Conservation (phyloP, 1,140 invertebrate species). For the Ruditapes philippinarum region DNA sequence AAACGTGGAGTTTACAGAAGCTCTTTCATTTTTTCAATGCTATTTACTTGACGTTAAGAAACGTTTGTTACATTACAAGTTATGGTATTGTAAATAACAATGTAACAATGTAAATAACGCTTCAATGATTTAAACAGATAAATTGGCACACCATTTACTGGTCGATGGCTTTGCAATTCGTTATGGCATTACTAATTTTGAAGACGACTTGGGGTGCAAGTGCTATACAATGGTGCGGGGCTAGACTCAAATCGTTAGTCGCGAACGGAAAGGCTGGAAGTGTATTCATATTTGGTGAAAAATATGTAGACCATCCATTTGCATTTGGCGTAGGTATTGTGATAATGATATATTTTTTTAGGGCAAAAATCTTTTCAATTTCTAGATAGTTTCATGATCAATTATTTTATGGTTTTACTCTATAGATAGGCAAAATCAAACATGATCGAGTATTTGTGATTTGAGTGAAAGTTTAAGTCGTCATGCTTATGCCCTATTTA, state of each 20-base stretch:
- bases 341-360: too few species aligned
- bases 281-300: slow-evolving; percentile 93
- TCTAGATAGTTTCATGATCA: too few species aligned
- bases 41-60: background rate
- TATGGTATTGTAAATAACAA: background rate
- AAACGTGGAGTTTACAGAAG: too few species aligned
- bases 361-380: too few species aligned
- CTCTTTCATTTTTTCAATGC: too few species aligned
- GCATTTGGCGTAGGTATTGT: slow-evolving; percentile 79
- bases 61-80: background rate
- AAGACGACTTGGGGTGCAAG: slow-evolving; percentile 92
- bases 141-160: slow-evolving; percentile 87
- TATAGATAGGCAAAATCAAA: too few species aligned
- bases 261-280: slow-evolving; percentile 92
- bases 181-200: slow-evolving; percentile 94
- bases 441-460: too few species aligned
- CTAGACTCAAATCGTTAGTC: slow-evolving; percentile 92
- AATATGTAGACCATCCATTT: slow-evolving; percentile 80
- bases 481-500: too few species aligned
- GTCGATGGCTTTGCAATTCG: slow-evolving; percentile 94
- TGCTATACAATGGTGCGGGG: slow-evolving; percentile 93
- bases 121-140: too few species aligned
- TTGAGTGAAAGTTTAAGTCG: too few species aligned
- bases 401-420: too few species aligned
- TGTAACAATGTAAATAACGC: background rate